A percentile compares a stretch with the other conserved stretches of the same genome.
Evolutionary conservation across 2,797 vertebrate genomes (phyloP).

Genomic region (Coranthus polyacanthus): DNA sequence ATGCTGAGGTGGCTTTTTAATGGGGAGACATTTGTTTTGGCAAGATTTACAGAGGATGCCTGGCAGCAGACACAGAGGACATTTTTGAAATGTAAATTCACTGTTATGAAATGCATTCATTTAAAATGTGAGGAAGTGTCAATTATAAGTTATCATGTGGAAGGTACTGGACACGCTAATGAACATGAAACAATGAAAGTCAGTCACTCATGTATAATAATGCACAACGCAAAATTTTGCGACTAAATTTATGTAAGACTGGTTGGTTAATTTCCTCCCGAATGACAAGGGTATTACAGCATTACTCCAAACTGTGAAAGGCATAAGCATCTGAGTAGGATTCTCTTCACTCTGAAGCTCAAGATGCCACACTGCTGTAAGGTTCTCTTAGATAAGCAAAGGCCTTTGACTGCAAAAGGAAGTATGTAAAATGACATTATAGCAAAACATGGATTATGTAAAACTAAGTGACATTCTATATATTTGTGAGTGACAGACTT

Average conservation of each 20-base stretch:
- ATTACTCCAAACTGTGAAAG: slow-evolving; percentile 11
- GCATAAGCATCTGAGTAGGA: slow-evolving; percentile 17
- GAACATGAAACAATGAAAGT: too few relatives aligned
- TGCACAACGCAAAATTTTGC: too few relatives aligned
- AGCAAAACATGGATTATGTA: slow-evolving; percentile 42
- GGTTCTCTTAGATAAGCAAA: slow-evolving; percentile 40
- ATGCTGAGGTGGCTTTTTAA: too few relatives aligned
- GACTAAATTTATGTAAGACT: not conserved
- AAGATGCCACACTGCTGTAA: not conserved
- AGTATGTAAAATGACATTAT: slow-evolving; percentile 23
- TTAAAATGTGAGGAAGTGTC: too few relatives aligned
- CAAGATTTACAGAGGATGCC: too few relatives aligned
- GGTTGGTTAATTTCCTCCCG: slow-evolving; percentile 17
- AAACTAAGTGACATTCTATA: slow-evolving; percentile 18
- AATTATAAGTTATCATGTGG: too few relatives aligned
- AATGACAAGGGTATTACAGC: not conserved
- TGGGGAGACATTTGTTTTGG: too few relatives aligned
- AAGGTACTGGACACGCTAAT: too few relatives aligned
- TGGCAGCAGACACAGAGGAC: too few relatives aligned
- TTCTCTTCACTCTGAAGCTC: slow-evolving; percentile 9
- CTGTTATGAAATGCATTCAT: too few relatives aligned
- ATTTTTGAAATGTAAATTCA: too few relatives aligned
- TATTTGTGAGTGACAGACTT: slow-evolving; percentile 15
- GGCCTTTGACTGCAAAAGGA: slow-evolving; percentile 11
- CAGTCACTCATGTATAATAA: too few relatives aligned